A percentile compares a stretch with the other conserved stretches of the same genome.
phyloP scores from a whole-genome alignment of 2,888 invertebrate genomes.

The Lepidonotus clava region DNA sequence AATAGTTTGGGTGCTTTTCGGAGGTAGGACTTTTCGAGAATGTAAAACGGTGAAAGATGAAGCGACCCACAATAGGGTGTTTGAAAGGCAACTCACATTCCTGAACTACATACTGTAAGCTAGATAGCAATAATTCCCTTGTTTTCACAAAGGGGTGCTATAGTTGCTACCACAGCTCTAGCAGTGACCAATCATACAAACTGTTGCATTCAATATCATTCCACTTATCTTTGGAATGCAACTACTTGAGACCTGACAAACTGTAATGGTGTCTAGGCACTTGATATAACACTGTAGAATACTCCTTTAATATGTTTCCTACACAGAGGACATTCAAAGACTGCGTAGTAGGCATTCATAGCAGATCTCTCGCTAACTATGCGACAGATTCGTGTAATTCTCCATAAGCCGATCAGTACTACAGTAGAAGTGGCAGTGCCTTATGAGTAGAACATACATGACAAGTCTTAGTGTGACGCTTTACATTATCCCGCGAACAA shows the following conservation, averaged over 20 bases:
- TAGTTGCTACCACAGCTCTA: not conserved
- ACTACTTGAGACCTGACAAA: not conserved
- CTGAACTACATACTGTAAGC: not conserved
- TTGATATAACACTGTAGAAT: not conserved
- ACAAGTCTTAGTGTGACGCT: not conserved
- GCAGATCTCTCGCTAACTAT: not conserved
- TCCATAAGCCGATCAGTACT: not conserved
- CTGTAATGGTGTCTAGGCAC: not conserved
- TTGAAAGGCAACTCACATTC: not conserved
- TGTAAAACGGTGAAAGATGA: not conserved
- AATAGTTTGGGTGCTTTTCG: not conserved
- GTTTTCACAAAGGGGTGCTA: not conserved
- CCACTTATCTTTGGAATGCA: not conserved
- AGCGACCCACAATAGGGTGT: not conserved
- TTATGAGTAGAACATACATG: too few species aligned
- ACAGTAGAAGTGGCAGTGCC: too few species aligned
- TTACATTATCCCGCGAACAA: not conserved
- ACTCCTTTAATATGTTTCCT: not conserved
- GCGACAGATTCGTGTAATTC: not conserved
- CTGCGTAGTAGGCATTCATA: not conserved
- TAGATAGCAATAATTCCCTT: not conserved
- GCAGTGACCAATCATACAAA: not conserved
- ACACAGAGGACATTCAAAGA: not conserved
- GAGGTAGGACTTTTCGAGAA: slow-evolving; percentile 8
- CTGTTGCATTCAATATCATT: slow-evolving; percentile 32